Evolutionary conservation across 2,888 invertebrate species (phyloP), one percentile per base, ranked within the genome.

Genomic region (Nomada flava): DNA sequence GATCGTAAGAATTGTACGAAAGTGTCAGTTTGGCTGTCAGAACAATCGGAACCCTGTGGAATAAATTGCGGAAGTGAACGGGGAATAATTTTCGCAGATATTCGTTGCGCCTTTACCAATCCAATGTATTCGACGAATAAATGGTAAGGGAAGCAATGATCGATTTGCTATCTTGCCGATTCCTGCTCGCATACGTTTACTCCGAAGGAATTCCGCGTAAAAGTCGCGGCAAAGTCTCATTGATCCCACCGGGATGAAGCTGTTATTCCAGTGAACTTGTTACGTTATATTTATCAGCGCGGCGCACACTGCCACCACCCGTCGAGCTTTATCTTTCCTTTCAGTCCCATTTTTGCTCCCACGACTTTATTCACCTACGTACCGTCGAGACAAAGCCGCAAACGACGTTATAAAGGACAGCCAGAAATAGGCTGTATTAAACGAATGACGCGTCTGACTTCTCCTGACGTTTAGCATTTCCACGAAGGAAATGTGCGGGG

Each of bases 211-310:
- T 83, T 83, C 77, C 74, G 83, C 79, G 87, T 84, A 71, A 86
- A 85, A 86, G 83, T 83, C 83, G 86, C 67, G 76, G 85, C 77
- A 86, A 84, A 92, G 93, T 93, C 91, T 91, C 91, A 92, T 93
- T 93, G 93, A 93, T 93, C 93, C 93, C 91, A 89, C 86, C 86
- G 91, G 93, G 92, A 93, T 93, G 93, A 93, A 93, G 91, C 90
- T 91, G 93, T 92, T 93, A 93, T 93, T 93, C 93, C 92, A 89
- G 90, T 91, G 91, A 93, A 93, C 92, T 93, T 93, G 93, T 93
- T 93, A 93, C 93, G 92, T 93, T 93, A 93, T 93, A 93, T 93
- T 93, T 93, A 93, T 93, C 93, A 93, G 93, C 91, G 86, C 90
- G 84, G 89, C 89, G 88, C 92, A 91, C 91, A 88, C 90, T 73